Conservation (phyloP, 2,888 invertebrate species). For the Morpho helenor region DNA sequence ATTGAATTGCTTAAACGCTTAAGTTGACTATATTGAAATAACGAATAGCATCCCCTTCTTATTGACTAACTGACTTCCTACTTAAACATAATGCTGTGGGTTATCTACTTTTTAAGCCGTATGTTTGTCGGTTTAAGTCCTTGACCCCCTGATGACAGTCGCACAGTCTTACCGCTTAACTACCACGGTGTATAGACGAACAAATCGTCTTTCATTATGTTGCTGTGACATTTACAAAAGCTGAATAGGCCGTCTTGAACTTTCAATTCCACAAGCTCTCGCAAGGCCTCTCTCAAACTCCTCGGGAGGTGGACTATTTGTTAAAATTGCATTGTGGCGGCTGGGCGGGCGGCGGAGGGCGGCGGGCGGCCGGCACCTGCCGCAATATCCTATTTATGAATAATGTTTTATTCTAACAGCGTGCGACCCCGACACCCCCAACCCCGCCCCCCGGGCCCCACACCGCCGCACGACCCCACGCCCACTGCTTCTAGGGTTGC, state of each 20-base stretch:
- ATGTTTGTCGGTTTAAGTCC: too few species aligned
- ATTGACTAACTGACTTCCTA: too few species aligned
- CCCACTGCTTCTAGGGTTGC: constrained; percentile 18
- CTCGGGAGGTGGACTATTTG: constrained; percentile 24
- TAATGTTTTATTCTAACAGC: constrained; percentile 78
- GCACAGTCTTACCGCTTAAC: too few species aligned
- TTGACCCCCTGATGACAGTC: too few species aligned
- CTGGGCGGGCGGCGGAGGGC: constrained; percentile 29
- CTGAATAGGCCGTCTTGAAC: not conserved
- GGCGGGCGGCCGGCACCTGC: constrained; percentile 45
- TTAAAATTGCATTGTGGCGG: constrained; percentile 35
- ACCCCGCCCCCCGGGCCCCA: constrained; percentile 17
- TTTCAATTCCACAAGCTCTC: not conserved
- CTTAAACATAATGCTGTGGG: too few species aligned
- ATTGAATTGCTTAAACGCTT: too few species aligned
- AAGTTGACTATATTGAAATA: too few species aligned
- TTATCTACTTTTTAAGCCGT: too few species aligned
- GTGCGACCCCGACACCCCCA: constrained; percentile 53
- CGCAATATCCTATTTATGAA: constrained; percentile 78
- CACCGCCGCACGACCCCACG: constrained; percentile 3
- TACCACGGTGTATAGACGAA: too few species aligned
- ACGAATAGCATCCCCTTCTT: too few species aligned
- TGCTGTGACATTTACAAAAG: not conserved
- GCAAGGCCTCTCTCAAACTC: constrained; percentile 15
- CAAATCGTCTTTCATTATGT: too few species aligned